Conservation (phyloP, 2,888 invertebrate species). For the Encarsia formosa region DNA sequence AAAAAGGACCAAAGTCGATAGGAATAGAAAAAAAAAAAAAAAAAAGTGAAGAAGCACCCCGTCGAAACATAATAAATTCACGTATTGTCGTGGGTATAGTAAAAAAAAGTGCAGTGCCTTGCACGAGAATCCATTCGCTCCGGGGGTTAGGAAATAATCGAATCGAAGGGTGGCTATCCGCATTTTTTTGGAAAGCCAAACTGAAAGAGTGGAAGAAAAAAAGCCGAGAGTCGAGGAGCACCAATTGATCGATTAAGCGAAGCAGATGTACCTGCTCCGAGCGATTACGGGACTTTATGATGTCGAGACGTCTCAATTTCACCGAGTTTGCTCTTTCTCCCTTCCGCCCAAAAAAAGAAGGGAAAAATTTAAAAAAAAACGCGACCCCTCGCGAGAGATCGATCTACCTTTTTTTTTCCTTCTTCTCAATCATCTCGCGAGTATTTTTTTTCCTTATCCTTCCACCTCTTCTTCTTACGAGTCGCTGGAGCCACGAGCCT, state of each 20-base stretch:
- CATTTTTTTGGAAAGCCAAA: constrained; percentile 22
- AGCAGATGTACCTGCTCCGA: constrained; percentile 46
- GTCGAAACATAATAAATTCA: constrained; percentile 28
- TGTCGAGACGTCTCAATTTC: constrained; percentile 50
- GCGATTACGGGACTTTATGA: constrained; percentile 46
- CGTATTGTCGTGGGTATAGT: constrained; percentile 19
- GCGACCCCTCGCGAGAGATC: constrained; percentile 30
- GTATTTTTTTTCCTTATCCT: constrained; percentile 14
- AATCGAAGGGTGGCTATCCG: constrained; percentile 8
- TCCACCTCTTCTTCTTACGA: constrained; percentile 3
- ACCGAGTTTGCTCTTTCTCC: constrained; percentile 34
- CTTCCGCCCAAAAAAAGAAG: not conserved
- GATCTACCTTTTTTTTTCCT: constrained; percentile 13
- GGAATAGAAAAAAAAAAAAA: constrained; percentile 1
- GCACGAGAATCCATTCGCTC: constrained; percentile 23
- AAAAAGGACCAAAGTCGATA: not conserved
- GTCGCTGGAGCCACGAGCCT: constrained; percentile 31
- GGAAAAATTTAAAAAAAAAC: constrained; percentile 21
- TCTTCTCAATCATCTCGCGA: constrained; percentile 16
- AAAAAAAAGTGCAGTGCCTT: too few relatives aligned
- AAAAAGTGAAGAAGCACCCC: not conserved
- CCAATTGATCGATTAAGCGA: constrained; percentile 32
- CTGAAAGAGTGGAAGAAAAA: constrained; percentile 11
- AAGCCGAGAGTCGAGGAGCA: constrained; percentile 17
- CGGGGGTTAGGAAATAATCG: not conserved